These are phyloP conservation scores for Drosophila kokeensis DNA, from an alignment of 2,888 invertebrate species.

Conservation along the genomic window DNA sequence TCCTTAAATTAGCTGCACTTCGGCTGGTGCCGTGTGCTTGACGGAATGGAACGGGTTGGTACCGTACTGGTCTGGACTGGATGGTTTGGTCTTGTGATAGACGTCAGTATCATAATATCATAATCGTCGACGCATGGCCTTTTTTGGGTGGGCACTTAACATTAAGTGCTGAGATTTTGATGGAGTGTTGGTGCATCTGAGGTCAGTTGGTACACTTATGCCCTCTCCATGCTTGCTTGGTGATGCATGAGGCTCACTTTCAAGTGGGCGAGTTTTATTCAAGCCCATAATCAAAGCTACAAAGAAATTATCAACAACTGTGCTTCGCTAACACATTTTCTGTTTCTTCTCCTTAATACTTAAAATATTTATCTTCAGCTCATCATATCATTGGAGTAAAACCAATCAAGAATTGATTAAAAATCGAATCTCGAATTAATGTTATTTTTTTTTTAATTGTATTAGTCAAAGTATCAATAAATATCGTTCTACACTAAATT, in stretches of 20 bases:
- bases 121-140: conserved; percentile 57
- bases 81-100: conserved; percentile 37
- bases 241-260: conserved; percentile 64
- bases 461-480: too few species aligned
- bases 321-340: conserved; percentile 22
- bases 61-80: conserved; percentile 5
- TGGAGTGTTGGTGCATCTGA: conserved; percentile 70
- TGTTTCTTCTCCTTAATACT: background rate
- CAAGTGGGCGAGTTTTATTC: conserved; percentile 65
- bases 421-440: background rate
- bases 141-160: conserved; percentile 73
- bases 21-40: conserved; percentile 62
- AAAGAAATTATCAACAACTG: conserved; percentile 37
- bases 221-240: conserved; percentile 50
- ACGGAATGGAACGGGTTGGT: conserved; percentile 4
- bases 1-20: conserved; percentile 80
- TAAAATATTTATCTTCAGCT: conserved; percentile 6
- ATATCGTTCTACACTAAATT: too few species aligned
- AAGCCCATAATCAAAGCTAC: conserved; percentile 54
- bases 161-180: conserved; percentile 74
- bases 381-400: background rate
- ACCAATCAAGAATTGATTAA: conserved; percentile 3
- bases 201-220: conserved; percentile 69
- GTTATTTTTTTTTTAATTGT: background rate
- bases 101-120: conserved; percentile 30